Conservation (phyloP, 2,888 invertebrate species). For the Petrolisthes cinctipes region DNA sequence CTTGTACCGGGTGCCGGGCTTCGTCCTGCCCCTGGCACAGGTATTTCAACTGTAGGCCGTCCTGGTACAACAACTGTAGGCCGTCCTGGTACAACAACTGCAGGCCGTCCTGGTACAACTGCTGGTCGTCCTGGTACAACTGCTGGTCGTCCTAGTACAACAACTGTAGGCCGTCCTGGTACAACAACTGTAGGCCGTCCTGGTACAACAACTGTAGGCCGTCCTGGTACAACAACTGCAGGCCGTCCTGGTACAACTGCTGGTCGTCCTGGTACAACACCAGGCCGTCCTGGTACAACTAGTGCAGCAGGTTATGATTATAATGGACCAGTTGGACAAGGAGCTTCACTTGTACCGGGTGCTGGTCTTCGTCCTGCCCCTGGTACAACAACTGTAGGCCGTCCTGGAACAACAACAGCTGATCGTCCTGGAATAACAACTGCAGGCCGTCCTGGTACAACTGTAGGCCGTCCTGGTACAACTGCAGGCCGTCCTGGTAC, state of each 20-base stretch:
- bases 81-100: background rate
- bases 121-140: background rate
- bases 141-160: background rate
- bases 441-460: background rate
- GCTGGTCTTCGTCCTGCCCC: background rate
- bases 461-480: background rate
- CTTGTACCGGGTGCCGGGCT: background rate
- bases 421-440: background rate
- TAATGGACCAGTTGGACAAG: background rate
- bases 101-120: background rate
- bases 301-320: background rate
- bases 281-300: background rate
- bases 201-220: no score
- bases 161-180: background rate
- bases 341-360: background rate
- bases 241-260: no score
- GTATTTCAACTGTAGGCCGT: background rate
- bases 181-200: no score
- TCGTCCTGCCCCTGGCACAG: background rate
- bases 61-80: background rate
- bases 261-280: no score
- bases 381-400: background rate
- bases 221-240: no score
- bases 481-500: no score
- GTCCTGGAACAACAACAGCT: background rate